phyloP scores from a whole-genome alignment of 1,140 invertebrate species.

The Calliphora vicina region DNA sequence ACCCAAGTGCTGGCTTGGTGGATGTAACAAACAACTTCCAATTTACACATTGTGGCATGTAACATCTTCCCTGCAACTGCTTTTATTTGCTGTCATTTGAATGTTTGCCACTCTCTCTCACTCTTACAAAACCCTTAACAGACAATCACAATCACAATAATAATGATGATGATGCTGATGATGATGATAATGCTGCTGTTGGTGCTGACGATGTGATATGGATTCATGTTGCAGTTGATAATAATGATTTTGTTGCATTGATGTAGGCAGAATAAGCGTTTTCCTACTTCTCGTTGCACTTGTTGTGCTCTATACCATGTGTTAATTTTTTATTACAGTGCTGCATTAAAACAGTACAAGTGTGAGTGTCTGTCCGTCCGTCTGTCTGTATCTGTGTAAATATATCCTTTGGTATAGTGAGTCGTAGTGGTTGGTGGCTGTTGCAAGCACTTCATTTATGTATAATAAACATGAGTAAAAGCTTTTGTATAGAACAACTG shows the following conservation, averaged over 20 bases:
- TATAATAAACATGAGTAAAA: slow-evolving; percentile 11
- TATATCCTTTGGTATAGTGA: neutral
- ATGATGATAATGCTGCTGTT: too few relatives aligned
- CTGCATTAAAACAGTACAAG: neutral
- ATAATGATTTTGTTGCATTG: neutral
- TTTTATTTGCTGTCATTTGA: too few relatives aligned
- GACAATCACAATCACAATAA: too few relatives aligned
- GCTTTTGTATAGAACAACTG: neutral
- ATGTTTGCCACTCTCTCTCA: too few relatives aligned
- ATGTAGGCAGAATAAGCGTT: neutral
- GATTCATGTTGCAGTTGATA: neutral
- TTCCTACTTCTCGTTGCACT: too few relatives aligned
- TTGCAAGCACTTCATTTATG: neutral
- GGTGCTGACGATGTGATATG: too few relatives aligned
- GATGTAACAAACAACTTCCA: neutral
- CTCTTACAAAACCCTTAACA: too few relatives aligned
- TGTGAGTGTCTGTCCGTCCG: neutral
- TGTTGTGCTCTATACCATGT: neutral
- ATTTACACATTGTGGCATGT: neutral
- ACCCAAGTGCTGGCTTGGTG: neutral
- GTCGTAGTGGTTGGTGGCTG: neutral
- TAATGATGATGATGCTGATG: too few relatives aligned
- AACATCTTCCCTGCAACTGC: neutral
- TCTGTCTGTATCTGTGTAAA: too few relatives aligned
- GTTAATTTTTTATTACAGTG: neutral